These are phyloP conservation scores for Eurosta solidaginis DNA, from an alignment of 1,140 invertebrate species.

Conservation along the genomic window DNA sequence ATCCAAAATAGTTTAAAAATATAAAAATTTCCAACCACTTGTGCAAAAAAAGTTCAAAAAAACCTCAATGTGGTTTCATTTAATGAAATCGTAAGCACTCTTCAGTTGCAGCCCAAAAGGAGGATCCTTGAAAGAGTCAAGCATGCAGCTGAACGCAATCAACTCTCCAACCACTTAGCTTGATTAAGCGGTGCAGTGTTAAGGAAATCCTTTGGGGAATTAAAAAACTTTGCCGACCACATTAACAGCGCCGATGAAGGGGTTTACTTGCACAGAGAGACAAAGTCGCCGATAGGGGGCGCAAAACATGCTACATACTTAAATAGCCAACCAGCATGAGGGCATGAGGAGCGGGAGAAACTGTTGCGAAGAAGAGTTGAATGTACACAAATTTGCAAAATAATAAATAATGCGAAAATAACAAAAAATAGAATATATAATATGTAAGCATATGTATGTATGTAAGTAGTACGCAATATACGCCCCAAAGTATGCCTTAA, in stretches of 20 bases:
- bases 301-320: too few species aligned
- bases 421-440: not conserved
- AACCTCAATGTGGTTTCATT: conserved; percentile 21
- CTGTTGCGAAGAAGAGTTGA: not conserved
- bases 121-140: conserved; percentile 13
- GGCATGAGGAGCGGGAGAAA: not conserved
- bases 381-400: not conserved
- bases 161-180: conserved; percentile 28
- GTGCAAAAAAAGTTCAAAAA: conserved; percentile 11
- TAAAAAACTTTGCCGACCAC: conserved; percentile 23
- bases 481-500: not conserved
- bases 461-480: not conserved
- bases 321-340: too few species aligned
- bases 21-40: conserved; percentile 7
- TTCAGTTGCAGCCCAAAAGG: conserved; percentile 14
- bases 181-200: conserved; percentile 20
- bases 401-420: not conserved
- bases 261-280: too few species aligned
- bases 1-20: not conserved
- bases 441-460: not conserved
- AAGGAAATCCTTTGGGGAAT: conserved; percentile 24
- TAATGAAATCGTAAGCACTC: conserved; percentile 24
- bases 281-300: too few species aligned
- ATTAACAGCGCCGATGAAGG: not conserved
- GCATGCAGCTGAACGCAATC: conserved; percentile 11